These are phyloP conservation scores for Numida meleagris DNA, from an alignment of 2,113 vertebrate genomes.

Conservation along the genomic window DNA sequence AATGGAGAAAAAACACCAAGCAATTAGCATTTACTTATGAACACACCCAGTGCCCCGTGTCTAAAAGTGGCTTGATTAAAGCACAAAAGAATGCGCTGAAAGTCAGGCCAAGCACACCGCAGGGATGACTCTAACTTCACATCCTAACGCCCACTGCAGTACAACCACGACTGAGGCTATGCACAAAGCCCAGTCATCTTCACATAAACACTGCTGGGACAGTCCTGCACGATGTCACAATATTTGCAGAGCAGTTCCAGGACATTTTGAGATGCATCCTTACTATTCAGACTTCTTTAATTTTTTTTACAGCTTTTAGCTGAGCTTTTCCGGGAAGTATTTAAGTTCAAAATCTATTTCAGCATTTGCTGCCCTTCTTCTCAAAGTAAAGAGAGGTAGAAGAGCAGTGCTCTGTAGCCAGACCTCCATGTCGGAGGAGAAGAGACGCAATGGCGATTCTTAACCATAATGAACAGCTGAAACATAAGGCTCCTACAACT, in stretches of 20 bases:
- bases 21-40: neutral
- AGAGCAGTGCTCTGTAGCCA: neutral
- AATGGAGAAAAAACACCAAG: neutral
- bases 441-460: neutral
- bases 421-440: neutral
- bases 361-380: neutral
- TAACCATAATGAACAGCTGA: neutral
- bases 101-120: neutral
- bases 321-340: neutral
- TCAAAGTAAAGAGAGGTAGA: neutral
- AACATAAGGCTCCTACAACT: neutral
- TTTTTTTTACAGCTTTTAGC: neutral
- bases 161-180: neutral
- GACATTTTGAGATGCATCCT: neutral
- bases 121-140: neutral
- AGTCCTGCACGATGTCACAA: neutral
- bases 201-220: neutral
- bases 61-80: neutral
- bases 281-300: neutral
- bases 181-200: neutral
- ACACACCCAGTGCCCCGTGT: neutral
- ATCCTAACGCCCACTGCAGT: neutral
- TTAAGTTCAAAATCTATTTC: neutral
- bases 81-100: neutral
- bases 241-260: slow-evolving; percentile 37